Base-by-base conservation (phyloP, 2,888 invertebrate genomes). In the Netelia melanura region DNA sequence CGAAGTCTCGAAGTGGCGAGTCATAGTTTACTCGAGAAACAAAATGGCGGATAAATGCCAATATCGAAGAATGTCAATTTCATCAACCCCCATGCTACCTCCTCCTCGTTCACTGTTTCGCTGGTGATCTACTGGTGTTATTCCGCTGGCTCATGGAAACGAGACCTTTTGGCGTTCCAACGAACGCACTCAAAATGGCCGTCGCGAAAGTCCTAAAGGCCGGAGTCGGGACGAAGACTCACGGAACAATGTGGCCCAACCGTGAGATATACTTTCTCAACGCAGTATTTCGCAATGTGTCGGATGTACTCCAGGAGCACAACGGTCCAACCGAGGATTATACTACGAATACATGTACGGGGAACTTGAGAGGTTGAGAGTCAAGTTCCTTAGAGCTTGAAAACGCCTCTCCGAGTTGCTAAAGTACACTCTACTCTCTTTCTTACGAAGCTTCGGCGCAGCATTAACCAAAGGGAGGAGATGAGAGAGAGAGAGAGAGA, bases 391-490 rank as follows among this genome's bases (percentile, higher is more conserved):
- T 54, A 21, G 48, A 44, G 30, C 67, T n/a, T 75, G 30, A 67
- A 72, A 58, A 62, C 58, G 75, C 67, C 76, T 72, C 68, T 52
- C 43, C 9, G 62, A 80, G 79, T 82, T 58, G 52, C 48, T 67
- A 75, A 79, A 83, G 85, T 76, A 72, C 71, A 76, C 76, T 64
- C 52, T 65, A 64, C 80, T 79, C 75, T 84, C 81, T 77, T 54
- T 67, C 71, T 76, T 78, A 82, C 82, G 86, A 87, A 81, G 71
- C 43, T 38, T 70, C 80, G 48, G 80, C 56, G 76, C 67, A 21
- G n/a, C 56, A 38, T 44, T 25, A 38, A n/a, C 21, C 9, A 25
- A 43, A 56, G 11, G 3, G 58, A 64, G 11, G 17, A 17, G 2
- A 17, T 38, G 48, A 61, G 38, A 23, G 54, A 54, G 17, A 25